Evolutionary conservation across 2,113 vertebrate species (phyloP).

Genomic region (Pycnonotus jocosus): DNA sequence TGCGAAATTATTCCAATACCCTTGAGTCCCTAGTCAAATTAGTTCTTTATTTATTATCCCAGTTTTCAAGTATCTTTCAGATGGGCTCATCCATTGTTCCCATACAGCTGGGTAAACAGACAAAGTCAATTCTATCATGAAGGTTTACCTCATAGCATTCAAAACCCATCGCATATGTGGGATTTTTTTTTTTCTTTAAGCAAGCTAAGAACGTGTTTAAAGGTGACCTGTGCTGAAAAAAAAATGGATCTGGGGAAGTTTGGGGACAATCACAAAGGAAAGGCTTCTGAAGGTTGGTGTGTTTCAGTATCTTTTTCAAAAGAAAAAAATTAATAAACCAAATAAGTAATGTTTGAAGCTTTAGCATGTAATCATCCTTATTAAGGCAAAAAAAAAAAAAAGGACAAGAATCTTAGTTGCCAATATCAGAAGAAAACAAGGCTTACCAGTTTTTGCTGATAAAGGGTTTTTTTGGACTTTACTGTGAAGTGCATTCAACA

Average conservation of each 20-base stretch:
- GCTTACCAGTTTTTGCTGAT: neutral
- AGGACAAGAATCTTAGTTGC: neutral
- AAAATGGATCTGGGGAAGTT: neutral
- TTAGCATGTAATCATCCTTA: neutral
- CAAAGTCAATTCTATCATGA: neutral
- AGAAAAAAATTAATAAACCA: neutral
- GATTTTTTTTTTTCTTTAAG: neutral
- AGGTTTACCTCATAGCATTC: conserved; percentile 13
- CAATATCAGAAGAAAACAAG: neutral
- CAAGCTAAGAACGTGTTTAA: neutral
- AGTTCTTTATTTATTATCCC: conserved; percentile 57
- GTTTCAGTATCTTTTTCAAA: neutral
- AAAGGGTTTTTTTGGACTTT: neutral
- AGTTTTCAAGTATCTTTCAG: conserved; percentile 45
- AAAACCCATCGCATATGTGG: neutral
- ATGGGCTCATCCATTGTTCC: conserved; percentile 22
- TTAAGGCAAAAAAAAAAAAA: neutral
- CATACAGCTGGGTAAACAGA: conserved; percentile 54
- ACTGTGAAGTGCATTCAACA: neutral
- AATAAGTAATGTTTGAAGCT: neutral
- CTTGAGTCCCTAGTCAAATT: conserved; percentile 39
- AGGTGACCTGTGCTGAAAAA: neutral
- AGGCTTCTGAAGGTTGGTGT: neutral
- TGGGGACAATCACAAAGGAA: neutral
- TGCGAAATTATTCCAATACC: conserved; percentile 30